Evolutionary conservation across 1,140 invertebrate species (phyloP), one percentile per base, ranked within the genome.

Genomic region (Drosophila subobscura): DNA sequence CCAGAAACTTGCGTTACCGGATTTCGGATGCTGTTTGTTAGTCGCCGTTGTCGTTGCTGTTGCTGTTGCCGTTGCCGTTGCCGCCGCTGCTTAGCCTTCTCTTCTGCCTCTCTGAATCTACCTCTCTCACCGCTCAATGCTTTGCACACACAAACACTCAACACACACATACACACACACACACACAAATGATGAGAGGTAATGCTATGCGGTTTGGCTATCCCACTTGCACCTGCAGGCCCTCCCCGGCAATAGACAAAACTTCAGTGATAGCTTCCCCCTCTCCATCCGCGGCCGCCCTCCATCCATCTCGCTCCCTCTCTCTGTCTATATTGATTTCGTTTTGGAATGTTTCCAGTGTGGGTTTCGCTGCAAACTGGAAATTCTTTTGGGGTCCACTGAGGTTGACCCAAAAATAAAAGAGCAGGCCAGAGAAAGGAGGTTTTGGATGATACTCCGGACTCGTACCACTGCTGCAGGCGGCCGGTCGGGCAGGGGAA

Each of bases 1-100:
- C 65, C 84, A 84, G 75, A 86, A 86, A 86, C 83, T 86, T 88
- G 81, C 81, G 63, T 83, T 86, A 86, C 81, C 78, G 78, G 81
- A 86, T 86, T 86, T 88, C 45, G 83, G 78, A 88, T 88, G 74
- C 83, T 88, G 81, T 55, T 56, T 71, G 59, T 57, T 57, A 42
- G 40, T 71, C 67, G 58, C 66, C 61, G 16, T 20, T 20, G 16
- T 20, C 16, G 16, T 20, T 20, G 16, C 16, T n/a, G n/a, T n/a
- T 88, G 74, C 83, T 88, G 81, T 55, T 56, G n/a, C n/a, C n/a
- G n/a, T n/a, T n/a, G n/a, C n/a, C n/a, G n/a, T n/a, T n/a, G 53
- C 72, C 63, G 60, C 20, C 27, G 33, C 8, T 37, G 10, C 33
- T 37, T 4, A 37, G 8, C 42, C 56, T 52, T 29, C 27, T 37